phyloP scores from a whole-genome alignment of 2,888 invertebrate species.

The Epistrophe grossulariae region DNA sequence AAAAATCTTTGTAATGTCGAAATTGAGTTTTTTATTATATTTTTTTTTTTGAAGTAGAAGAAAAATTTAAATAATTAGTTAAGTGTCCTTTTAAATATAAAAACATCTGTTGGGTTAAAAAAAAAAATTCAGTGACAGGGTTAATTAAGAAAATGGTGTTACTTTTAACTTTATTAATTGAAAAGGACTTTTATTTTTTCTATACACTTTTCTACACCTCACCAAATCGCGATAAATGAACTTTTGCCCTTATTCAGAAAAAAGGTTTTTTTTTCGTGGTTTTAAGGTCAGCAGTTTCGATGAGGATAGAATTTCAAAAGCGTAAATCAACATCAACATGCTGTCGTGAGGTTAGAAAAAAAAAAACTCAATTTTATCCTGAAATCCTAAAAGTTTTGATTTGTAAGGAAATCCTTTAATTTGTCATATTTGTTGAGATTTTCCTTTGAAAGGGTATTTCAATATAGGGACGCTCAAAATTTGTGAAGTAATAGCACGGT shows the following conservation, averaged over 20 bases:
- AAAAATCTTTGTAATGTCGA: conserved; percentile 32
- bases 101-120: conserved; percentile 18
- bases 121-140: conserved; percentile 16
- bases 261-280: background rate
- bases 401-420: too few species aligned
- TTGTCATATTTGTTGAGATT: too few species aligned
- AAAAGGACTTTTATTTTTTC: background rate
- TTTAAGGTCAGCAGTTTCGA: background rate
- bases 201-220: background rate
- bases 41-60: background rate
- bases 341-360: background rate
- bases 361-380: too few species aligned
- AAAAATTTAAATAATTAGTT: conserved; percentile 34
- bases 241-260: background rate
- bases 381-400: background rate
- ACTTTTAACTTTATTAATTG: conserved; percentile 7
- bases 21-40: background rate
- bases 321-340: background rate
- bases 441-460: too few species aligned
- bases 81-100: conserved; percentile 29
- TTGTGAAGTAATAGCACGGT: too few species aligned
- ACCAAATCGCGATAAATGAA: background rate
- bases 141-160: conserved; percentile 41
- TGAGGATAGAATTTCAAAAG: background rate
- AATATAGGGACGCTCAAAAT: too few species aligned